These are phyloP conservation scores for Motacilla tschutschensis DNA, from an alignment of 2,113 vertebrate species.

Conservation along the genomic window DNA sequence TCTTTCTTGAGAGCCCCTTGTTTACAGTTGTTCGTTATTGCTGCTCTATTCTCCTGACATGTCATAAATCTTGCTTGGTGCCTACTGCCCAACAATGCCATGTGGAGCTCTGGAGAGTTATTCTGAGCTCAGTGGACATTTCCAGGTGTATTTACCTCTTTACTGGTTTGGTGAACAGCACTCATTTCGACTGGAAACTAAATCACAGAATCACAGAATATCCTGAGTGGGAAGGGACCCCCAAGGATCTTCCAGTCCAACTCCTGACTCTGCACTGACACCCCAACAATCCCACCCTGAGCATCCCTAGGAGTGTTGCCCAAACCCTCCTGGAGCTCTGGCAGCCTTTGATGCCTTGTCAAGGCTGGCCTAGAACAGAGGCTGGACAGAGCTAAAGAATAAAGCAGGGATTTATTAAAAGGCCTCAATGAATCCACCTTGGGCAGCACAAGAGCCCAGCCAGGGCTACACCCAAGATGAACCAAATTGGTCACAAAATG, in stretches of 20 bases:
- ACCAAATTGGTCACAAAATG: not conserved
- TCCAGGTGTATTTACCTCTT: not conserved
- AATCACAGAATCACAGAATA: rapidly evolving
- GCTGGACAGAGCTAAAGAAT: not conserved
- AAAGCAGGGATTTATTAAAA: not conserved
- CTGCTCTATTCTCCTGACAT: not conserved
- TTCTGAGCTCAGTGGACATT: not conserved
- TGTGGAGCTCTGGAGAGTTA: not conserved
- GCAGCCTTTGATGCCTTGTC: not conserved
- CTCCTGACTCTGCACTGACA: not conserved
- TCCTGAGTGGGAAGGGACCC: rapidly evolving
- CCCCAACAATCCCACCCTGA: not conserved
- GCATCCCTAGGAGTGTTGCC: rapidly evolving
- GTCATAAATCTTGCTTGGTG: not conserved
- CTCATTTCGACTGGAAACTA: not conserved
- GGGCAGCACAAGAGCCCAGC: not conserved
- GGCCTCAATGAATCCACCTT: not conserved
- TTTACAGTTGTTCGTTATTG: not conserved
- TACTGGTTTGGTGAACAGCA: not conserved
- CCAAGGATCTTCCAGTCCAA: rapidly evolving
- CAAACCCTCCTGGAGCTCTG: not conserved
- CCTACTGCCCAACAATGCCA: not conserved
- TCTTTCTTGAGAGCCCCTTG: not conserved
- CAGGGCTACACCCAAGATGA: not conserved
- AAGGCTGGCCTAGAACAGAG: not conserved